These are phyloP conservation scores for Alectoris magna DNA, from an alignment of 2,797 vertebrate species.

Conservation along the genomic window DNA sequence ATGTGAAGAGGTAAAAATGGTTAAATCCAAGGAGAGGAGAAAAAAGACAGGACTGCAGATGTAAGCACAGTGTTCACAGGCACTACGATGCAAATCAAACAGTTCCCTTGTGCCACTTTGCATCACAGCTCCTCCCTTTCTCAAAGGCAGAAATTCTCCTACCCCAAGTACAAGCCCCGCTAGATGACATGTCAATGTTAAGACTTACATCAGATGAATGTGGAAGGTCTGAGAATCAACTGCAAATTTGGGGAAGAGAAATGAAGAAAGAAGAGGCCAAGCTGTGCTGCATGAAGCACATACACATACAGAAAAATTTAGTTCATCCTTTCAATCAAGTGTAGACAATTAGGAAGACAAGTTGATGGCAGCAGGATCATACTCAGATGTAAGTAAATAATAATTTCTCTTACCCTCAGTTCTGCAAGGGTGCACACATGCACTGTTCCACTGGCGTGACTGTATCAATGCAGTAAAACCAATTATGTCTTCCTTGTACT, in stretches of 20 bases:
- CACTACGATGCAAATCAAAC: fast-evolving
- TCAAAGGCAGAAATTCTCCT: fast-evolving
- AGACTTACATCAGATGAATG: background rate
- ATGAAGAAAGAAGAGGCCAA: background rate
- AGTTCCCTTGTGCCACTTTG: background rate
- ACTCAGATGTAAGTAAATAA: background rate
- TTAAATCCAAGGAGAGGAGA: background rate
- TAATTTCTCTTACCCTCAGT: background rate
- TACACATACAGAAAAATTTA: background rate
- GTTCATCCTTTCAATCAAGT: background rate
- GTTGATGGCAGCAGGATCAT: background rate
- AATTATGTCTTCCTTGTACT: background rate
- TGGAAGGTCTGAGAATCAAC: background rate
- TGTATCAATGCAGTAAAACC: background rate
- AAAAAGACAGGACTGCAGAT: background rate
- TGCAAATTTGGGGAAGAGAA: background rate
- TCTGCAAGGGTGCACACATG: background rate
- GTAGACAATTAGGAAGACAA: background rate
- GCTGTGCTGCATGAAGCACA: background rate
- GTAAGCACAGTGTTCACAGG: background rate
- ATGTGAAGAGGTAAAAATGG: background rate
- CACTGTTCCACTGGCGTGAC: background rate
- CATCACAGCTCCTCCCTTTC: background rate
- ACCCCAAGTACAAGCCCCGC: too few species aligned
- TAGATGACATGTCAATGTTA: background rate